Conservation (phyloP, 2,113 vertebrate genomes). For the Seriola dumerili region DNA sequence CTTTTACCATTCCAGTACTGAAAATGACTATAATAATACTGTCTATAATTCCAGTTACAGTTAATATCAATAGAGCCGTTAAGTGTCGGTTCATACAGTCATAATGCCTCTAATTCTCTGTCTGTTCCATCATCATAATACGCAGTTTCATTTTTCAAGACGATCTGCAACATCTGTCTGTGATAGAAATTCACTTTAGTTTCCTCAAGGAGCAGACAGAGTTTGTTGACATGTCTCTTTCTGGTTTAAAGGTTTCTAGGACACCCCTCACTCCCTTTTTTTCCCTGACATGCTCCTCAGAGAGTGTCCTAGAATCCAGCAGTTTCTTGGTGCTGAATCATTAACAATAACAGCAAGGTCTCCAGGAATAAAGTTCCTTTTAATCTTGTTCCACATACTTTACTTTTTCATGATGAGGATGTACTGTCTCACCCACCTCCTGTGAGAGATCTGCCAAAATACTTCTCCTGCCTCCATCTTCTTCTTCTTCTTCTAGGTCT, state of each 20-base stretch:
- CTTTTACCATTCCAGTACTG: neutral
- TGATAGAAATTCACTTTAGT: conserved; percentile 23
- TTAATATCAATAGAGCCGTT: neutral
- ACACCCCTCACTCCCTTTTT: conserved; percentile 21
- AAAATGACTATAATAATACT: conserved; percentile 7
- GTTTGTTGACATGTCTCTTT: conserved; percentile 62
- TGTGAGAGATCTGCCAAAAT: conserved; percentile 32
- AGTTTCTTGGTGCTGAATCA: conserved; percentile 57
- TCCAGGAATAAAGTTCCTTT: conserved; percentile 65
- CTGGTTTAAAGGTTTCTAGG: conserved; percentile 52
- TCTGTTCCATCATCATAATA: neutral
- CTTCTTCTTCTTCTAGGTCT: neutral
- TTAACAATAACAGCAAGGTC: conserved; percentile 50
- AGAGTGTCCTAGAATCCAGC: conserved; percentile 50
- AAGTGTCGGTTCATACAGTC: neutral
- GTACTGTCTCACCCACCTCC: conserved; percentile 16
- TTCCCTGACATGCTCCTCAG: conserved; percentile 29
- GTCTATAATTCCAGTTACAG: neutral
- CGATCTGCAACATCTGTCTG: neutral
- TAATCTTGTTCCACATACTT: conserved; percentile 56
- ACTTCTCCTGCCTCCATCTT: neutral
- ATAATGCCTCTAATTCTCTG: neutral
- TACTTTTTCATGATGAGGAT: conserved; percentile 34
- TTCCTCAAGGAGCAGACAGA: conserved; percentile 44
- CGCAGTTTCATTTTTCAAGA: neutral